A percentile compares a stretch with the other conserved stretches of the same genome.
Evolutionary conservation across 2,113 vertebrate species (phyloP).

Genomic region (Corythornis cristatus): DNA sequence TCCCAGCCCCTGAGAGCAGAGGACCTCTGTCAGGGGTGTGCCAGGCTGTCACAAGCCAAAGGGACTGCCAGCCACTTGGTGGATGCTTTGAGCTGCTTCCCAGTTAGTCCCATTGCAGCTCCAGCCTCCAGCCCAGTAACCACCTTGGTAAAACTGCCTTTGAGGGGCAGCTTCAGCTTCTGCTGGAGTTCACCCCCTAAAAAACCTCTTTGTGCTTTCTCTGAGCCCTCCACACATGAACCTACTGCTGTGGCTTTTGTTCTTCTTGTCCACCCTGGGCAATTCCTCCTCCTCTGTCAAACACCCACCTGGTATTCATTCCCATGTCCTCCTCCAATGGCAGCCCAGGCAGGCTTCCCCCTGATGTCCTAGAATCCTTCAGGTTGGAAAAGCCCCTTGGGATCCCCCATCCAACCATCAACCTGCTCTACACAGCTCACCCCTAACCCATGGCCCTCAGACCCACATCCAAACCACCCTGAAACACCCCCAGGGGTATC

Average conservation of each 20-base stretch:
- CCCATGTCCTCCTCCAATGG: neutral
- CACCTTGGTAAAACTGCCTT: neutral
- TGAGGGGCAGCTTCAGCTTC: neutral
- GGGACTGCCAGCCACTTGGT: accelerated
- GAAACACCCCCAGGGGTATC: neutral
- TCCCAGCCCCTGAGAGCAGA: neutral
- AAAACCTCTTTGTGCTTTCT: neutral
- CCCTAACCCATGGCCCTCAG: no score
- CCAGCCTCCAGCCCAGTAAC: accelerated
- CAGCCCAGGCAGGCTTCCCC: neutral
- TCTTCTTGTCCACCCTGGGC: neutral
- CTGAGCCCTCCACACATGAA: neutral
- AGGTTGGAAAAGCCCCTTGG: neutral
- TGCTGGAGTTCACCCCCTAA: neutral
- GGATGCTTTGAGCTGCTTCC: neutral
- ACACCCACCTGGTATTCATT: neutral
- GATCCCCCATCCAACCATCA: no score
- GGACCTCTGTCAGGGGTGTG: neutral
- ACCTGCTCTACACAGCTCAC: no score
- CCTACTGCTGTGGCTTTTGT: neutral
- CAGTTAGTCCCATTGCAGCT: neutral
- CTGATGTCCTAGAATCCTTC: neutral
- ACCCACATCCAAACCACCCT: no score
- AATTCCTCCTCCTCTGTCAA: neutral
- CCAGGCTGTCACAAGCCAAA: neutral